Percentiles rank a stretch among this genome's conserved stretches.
These are phyloP conservation scores for Gymnogyps californianus DNA, from an alignment of 2,113 vertebrate species.

Conservation along the genomic window DNA sequence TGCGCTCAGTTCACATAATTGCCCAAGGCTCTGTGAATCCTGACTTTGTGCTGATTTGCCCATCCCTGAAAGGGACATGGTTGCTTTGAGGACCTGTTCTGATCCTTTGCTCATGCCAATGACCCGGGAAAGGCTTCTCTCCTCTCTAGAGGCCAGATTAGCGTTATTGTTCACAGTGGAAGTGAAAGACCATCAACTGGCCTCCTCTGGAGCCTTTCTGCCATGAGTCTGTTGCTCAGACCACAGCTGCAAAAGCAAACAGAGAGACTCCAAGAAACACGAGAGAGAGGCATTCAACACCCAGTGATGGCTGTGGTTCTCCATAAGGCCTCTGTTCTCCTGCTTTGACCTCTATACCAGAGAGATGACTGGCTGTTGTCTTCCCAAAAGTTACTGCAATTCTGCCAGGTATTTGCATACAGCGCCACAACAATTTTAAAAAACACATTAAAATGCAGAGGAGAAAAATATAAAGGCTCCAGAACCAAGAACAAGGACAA, in stretches of 20 bases:
- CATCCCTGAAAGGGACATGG: background rate
- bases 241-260: slow-evolving; percentile 37
- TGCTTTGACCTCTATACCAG: background rate
- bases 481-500: slow-evolving; percentile 57
- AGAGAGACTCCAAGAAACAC: slow-evolving; percentile 3
- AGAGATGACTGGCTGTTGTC: background rate
- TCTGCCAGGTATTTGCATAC: slow-evolving; percentile 18
- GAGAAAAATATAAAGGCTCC: slow-evolving; percentile 10
- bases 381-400: background rate
- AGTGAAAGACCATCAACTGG: background rate
- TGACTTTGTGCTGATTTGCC: background rate
- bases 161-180: background rate
- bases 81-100: background rate
- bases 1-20: background rate
- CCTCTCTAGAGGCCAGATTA: background rate
- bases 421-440: background rate
- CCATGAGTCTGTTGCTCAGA: background rate
- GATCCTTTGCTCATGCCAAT: background rate
- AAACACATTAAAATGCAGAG: slow-evolving; percentile 44
- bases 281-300: background rate
- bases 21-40: background rate
- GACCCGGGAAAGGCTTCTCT: background rate
- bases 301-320: background rate
- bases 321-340: background rate
- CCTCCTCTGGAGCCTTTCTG: background rate